Evolutionary conservation across 2,113 vertebrate genomes (phyloP), one percentile per base, ranked within the genome.

Genomic region (Psittacus erithacus): DNA sequence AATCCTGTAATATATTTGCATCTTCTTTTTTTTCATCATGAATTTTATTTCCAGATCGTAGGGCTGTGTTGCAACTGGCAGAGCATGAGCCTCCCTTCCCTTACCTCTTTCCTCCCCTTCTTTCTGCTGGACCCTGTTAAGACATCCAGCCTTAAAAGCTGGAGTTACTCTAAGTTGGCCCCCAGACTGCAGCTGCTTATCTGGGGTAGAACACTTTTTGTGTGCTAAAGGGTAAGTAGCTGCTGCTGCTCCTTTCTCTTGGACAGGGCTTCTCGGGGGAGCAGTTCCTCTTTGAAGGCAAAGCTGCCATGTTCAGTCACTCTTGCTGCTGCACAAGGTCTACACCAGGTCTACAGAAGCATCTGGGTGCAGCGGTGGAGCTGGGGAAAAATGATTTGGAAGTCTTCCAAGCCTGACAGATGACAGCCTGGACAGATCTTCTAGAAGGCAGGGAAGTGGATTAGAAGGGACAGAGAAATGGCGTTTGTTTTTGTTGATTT

Each of bases 261-360:
- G 7, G 57, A 53, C 59, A 22, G 33, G 27, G 55, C 67, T 91
- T 69, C 2, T 2, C 0, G 1, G 50, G 64, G 63, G 65, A 92
- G 55, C 69, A 87, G 82, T 95, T 97, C 79, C 53, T 91, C 89
- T 90, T 88, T 43, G 68, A 78, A 79, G 52, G 44, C 77, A 60
- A 63, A 73, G 29, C 65, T 85, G 77, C 91, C 38, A 6, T 88
- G 29, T 94, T 91, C 8, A 22, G 25, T 17, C 44, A 74, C 28
- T 53, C 38, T 33, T 64, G 73, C 50, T 80, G 43, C 47, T 49
- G 46, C 2, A 9, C 20, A 52, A 53, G 44, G 38, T 13, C 59
- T 59, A 17, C 0, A 1, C 49, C 28, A 27, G 70, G 22, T 38
- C 35, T 68, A 15, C 27, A 6, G 65, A 49, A 2, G 2, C 67